Percentiles rank a stretch among this genome's conserved stretches.
Conservation (phyloP, 2,888 invertebrate genomes). For the Archips crataeganus region DNA sequence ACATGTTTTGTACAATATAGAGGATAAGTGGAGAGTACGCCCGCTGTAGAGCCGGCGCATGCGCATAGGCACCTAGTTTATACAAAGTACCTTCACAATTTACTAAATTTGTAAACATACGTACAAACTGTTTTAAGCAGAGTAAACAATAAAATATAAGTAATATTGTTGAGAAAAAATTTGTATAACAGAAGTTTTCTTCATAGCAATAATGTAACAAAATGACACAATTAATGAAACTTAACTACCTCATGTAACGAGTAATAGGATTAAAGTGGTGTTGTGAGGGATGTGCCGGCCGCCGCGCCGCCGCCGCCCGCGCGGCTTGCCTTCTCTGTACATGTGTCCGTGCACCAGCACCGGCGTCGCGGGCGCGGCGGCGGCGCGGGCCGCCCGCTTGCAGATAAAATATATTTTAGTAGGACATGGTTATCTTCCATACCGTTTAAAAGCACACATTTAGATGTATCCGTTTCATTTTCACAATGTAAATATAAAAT, state of each 20-base stretch:
- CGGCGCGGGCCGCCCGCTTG: slow-evolving; percentile 43
- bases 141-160: slow-evolving; percentile 57
- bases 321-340: slow-evolving; percentile 60
- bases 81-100: slow-evolving; percentile 43
- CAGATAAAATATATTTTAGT: slow-evolving; percentile 64
- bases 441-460: slow-evolving; percentile 74
- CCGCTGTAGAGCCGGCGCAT: slow-evolving; percentile 12
- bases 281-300: slow-evolving; percentile 57
- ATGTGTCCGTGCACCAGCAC: no score
- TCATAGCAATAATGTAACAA: slow-evolving; percentile 74
- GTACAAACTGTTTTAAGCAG: slow-evolving; percentile 59
- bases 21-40: slow-evolving; percentile 35
- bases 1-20: slow-evolving; percentile 41
- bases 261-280: slow-evolving; percentile 70
- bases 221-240: slow-evolving; percentile 74
- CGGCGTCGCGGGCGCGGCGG: slow-evolving; percentile 22
- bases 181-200: slow-evolving; percentile 74
- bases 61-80: slow-evolving; percentile 16
- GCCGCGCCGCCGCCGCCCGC: slow-evolving; percentile 46
- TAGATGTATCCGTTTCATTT: slow-evolving; percentile 75
- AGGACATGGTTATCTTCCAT: slow-evolving; percentile 70
- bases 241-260: slow-evolving; percentile 83
- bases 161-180: slow-evolving; percentile 74
- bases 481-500: slow-evolving; percentile 79
- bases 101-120: slow-evolving; percentile 49